Conservation (phyloP, 1,140 invertebrate genomes). For the Drosophila sturtevanti region DNA sequence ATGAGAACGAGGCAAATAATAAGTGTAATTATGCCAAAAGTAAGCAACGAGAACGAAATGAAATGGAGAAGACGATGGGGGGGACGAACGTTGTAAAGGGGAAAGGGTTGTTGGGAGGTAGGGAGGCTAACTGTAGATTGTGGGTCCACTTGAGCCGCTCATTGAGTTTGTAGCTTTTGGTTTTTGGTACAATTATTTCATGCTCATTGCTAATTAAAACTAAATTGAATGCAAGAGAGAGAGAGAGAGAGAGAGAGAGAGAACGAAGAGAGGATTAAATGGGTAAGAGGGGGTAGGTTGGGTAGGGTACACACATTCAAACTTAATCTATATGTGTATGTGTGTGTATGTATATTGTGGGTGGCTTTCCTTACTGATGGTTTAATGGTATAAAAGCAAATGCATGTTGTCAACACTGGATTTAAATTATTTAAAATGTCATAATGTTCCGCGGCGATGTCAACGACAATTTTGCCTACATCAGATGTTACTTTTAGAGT, state of each 20-base stretch:
- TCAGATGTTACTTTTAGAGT: not conserved
- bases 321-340: no score
- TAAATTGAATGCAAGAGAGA: constrained; percentile 66
- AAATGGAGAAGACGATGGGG: not conserved
- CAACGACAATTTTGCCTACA: constrained; percentile 16
- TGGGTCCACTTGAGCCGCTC: constrained; percentile 67
- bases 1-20: constrained; percentile 50
- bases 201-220: constrained; percentile 80
- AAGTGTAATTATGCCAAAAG: constrained; percentile 65
- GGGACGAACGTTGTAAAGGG: no score
- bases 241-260: not conserved
- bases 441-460: constrained; percentile 25
- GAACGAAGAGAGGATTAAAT: no score
- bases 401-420: constrained; percentile 47
- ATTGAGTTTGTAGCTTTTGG: constrained; percentile 67
- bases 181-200: constrained; percentile 69
- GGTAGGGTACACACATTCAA: not conserved
- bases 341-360: not conserved
- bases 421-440: constrained; percentile 70
- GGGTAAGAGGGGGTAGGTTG: not conserved
- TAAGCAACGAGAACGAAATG: constrained; percentile 18
- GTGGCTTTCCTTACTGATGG: constrained; percentile 22
- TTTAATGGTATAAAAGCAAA: constrained; percentile 54
- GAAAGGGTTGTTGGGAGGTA: constrained; percentile 10
- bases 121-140: not conserved